Evolutionary conservation across 2,888 invertebrate species (phyloP), one percentile per base, ranked within the genome.

Genomic region (Pogonocherus hispidulus): DNA sequence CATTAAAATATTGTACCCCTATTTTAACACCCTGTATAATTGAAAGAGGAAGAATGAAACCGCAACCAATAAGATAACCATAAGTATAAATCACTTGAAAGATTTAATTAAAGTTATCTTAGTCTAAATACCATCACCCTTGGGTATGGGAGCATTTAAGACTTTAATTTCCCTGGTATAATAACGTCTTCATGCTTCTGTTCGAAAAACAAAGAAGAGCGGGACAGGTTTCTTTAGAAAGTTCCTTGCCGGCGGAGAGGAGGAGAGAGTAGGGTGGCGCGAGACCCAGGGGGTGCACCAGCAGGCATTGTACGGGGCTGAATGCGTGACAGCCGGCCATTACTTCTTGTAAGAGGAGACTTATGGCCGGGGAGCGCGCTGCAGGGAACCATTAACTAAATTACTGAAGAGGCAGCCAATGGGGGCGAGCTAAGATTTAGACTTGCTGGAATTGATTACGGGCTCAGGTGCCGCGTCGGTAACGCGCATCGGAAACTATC

Each of bases 301-400:
- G 77, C 72, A 76, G 79, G 78, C 79, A 80, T 80, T 80, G 81
- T 79, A 79, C 77, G 76, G 80, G 83, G 81, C 80, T 79, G 79
- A 80, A 81, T 84, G 84, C 85, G 84, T 86, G 86, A 84, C 85
- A 84, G 84, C 82, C 85, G 82, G 84, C 85, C 86, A 86, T 86
- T 86, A 86, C 82, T 86, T 85, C 86, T 86, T 84, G 84, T 86
- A 85, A 82, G 80, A 78, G 79, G 80, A 83, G 84, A 84, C 80
- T 84, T 84, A 84, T 82, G 80, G 82, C 81, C 78, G 78, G 80
- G 81, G 82, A 78, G 82, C 78, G 82, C 83, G 82, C 84, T 82
- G 84, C 84, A 78, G 84, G 85, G 84, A 81, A 81, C 85, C 85
- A 86, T 86, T 86, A 86, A 85, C 82, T 85, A 86, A 86, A 86